Conservation (phyloP, 2,113 vertebrate genomes). For the Sclerurus mexicanus region DNA sequence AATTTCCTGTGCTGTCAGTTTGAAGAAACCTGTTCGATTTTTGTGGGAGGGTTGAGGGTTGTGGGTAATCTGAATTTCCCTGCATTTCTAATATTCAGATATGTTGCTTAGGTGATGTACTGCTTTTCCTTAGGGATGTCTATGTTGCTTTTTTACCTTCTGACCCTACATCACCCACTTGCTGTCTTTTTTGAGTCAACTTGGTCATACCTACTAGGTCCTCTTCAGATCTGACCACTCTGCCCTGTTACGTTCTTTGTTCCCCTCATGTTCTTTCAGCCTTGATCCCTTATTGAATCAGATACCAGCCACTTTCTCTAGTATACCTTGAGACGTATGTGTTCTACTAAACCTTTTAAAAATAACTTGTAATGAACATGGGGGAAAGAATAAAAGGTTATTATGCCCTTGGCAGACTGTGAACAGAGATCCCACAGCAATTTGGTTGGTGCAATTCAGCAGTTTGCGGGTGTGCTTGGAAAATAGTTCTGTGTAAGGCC, state of each 20-base stretch:
- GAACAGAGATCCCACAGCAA: not conserved
- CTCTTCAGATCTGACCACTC: not conserved
- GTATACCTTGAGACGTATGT: not conserved
- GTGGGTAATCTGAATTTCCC: not conserved
- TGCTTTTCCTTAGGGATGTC: not conserved
- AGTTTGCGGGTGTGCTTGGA: not conserved
- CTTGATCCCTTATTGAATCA: not conserved
- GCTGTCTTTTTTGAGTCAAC: not conserved
- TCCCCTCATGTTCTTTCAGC: not conserved
- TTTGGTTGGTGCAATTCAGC: not conserved
- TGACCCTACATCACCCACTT: not conserved
- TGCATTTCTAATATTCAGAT: not conserved
- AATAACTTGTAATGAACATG: not conserved
- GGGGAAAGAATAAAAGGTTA: not conserved
- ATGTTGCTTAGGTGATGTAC: not conserved
- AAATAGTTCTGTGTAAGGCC: not conserved
- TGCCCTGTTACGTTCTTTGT: not conserved
- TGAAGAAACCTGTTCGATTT: not conserved
- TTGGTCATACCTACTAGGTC: not conserved
- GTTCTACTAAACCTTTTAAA: not conserved
- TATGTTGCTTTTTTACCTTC: not conserved
- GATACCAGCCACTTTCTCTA: not conserved
- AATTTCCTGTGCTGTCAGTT: not conserved
- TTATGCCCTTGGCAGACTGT: not conserved
- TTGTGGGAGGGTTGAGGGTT: not conserved